These are phyloP conservation scores for Bugula neritina DNA, from an alignment of 2,888 invertebrate genomes.

Conservation along the genomic window DNA sequence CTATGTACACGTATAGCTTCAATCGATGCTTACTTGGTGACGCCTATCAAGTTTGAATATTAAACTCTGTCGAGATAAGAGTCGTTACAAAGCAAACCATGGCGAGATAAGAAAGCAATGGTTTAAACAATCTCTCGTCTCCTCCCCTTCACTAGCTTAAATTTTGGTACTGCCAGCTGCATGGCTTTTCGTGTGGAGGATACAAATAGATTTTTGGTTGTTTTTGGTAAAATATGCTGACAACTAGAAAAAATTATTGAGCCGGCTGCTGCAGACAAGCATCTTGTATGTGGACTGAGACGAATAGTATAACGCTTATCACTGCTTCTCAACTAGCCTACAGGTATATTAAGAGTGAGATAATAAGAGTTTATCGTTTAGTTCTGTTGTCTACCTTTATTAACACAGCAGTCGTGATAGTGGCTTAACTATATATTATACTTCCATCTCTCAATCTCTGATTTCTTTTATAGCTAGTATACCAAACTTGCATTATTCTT, in stretches of 20 bases:
- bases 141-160: neutral
- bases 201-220: too few relatives aligned
- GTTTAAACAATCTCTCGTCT: slow-evolving; percentile 1
- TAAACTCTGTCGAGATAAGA: slow-evolving; percentile 21
- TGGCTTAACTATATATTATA: neutral
- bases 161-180: neutral
- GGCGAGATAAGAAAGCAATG: neutral
- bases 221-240: too few relatives aligned
- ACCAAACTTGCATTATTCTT: neutral
- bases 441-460: neutral
- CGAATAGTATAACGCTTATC: too few relatives aligned
- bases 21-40: neutral
- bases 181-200: too few relatives aligned
- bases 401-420: neutral
- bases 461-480: neutral
- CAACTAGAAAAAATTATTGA: too few relatives aligned
- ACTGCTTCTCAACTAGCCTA: neutral
- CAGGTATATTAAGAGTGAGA: neutral
- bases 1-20: too few relatives aligned
- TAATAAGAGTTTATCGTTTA: neutral
- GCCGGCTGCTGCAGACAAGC: too few relatives aligned
- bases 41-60: neutral
- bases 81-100: slow-evolving; percentile 25
- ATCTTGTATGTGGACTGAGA: too few relatives aligned
- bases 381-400: neutral